phyloP scores from a whole-genome alignment of 2,888 invertebrate species.

The Hofmannophila pseudospretella region DNA sequence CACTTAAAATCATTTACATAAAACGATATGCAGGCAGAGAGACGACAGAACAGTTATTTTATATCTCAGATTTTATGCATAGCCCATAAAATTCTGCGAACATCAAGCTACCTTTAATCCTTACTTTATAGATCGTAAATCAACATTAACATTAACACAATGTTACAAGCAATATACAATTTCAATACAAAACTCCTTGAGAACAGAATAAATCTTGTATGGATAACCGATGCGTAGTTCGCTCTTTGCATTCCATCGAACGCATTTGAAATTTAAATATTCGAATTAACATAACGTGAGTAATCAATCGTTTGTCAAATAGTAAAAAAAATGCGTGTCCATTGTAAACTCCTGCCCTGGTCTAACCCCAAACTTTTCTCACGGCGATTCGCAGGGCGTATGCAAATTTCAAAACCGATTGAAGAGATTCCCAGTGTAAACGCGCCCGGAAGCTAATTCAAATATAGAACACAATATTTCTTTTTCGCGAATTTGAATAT shows the following conservation, averaged over 20 bases:
- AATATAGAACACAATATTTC: constrained; percentile 35
- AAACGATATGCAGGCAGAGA: too few species aligned
- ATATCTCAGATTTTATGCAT: too few species aligned
- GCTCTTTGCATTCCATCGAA: constrained; percentile 31
- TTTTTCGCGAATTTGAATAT: constrained; percentile 17
- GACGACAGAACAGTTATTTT: too few species aligned
- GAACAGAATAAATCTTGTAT: constrained; percentile 19
- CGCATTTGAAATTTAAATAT: constrained; percentile 29
- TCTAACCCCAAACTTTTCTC: constrained; percentile 39
- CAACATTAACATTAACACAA: constrained; percentile 20
- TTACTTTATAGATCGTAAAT: constrained; percentile 18
- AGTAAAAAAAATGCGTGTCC: constrained; percentile 19
- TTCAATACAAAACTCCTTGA: constrained; percentile 18
- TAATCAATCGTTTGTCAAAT: constrained; percentile 43
- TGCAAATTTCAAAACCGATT: constrained; percentile 37
- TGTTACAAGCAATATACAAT: constrained; percentile 15
- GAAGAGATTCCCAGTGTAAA: constrained; percentile 29
- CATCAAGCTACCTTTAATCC: constrained; percentile 8
- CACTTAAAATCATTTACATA: too few species aligned
- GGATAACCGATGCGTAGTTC: constrained; percentile 19
- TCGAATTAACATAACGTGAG: constrained; percentile 43
- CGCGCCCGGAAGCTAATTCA: constrained; percentile 43
- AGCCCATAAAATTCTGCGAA: too few species aligned
- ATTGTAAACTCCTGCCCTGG: constrained; percentile 19
- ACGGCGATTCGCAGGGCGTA: constrained; percentile 35